Conservation (phyloP, 2,113 vertebrate species). For the Proteles cristata region DNA sequence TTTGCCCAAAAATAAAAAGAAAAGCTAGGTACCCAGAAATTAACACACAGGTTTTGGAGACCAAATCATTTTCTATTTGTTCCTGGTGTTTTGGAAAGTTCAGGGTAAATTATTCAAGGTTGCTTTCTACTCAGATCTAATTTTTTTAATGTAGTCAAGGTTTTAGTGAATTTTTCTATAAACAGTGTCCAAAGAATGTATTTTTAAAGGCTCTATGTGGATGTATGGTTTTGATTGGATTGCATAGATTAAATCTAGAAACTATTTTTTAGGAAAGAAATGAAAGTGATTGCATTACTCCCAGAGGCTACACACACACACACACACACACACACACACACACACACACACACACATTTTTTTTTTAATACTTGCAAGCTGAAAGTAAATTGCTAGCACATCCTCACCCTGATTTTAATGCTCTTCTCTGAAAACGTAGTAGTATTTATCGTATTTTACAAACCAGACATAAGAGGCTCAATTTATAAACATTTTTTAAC, state of each 20-base stretch:
- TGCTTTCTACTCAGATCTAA: slow-evolving; percentile 33
- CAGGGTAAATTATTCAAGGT: slow-evolving; percentile 47
- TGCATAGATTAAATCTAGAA: slow-evolving; percentile 75
- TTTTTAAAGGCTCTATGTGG: slow-evolving; percentile 57
- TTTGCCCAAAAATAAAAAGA: slow-evolving; percentile 3
- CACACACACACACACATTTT: too few relatives aligned
- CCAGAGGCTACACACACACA: background rate
- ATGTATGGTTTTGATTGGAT: slow-evolving; percentile 11
- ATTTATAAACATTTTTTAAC: slow-evolving; percentile 83
- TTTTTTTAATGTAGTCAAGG: background rate
- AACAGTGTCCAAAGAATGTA: slow-evolving; percentile 44
- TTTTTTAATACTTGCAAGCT: slow-evolving; percentile 79
- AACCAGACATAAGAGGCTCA: slow-evolving; percentile 67
- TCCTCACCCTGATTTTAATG: slow-evolving; percentile 70
- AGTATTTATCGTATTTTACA: slow-evolving; percentile 72
- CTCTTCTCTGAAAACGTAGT: slow-evolving; percentile 39
- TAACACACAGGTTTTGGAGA: background rate
- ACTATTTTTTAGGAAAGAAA: slow-evolving; percentile 62
- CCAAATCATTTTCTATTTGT: background rate
- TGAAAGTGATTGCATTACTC: slow-evolving; percentile 64
- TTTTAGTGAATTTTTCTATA: slow-evolving; percentile 51
- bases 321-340: too few relatives aligned
- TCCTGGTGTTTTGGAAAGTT: slow-evolving; percentile 36
- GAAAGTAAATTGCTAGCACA: slow-evolving; percentile 82
- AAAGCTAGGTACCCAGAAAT: slow-evolving; percentile 37